phyloP scores from a whole-genome alignment of 2,888 invertebrate species.

The Latrodectus elegans region DNA sequence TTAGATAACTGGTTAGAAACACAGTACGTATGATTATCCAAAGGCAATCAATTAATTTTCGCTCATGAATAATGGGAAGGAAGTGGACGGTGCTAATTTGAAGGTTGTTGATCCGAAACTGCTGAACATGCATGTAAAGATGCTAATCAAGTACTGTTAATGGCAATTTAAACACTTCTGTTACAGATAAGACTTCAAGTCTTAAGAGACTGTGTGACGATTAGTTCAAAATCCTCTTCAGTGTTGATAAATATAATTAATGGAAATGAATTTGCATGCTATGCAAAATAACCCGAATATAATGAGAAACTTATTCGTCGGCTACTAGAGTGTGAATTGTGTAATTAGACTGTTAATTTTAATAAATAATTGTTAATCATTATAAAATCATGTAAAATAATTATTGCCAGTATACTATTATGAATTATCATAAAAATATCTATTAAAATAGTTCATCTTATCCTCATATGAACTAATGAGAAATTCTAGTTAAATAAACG shows the following conservation, averaged over 20 bases:
- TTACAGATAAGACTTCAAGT: constrained; percentile 36
- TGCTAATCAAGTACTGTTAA: constrained; percentile 50
- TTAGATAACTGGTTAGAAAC: neutral
- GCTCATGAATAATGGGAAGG: constrained; percentile 46
- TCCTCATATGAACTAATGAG: too few species aligned
- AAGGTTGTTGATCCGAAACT: constrained; percentile 30
- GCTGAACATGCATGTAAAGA: constrained; percentile 31
- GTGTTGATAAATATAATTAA: constrained; percentile 1
- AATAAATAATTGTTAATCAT: too few species aligned
- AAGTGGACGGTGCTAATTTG: constrained; percentile 31
- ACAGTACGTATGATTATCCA: neutral
- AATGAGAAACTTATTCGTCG: too few species aligned
- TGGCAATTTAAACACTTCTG: constrained; percentile 51
- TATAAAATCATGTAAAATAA: too few species aligned
- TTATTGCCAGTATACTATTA: too few species aligned
- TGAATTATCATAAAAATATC: too few species aligned
- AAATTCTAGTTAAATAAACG: too few species aligned
- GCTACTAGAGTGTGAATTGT: too few species aligned
- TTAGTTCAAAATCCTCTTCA: neutral
- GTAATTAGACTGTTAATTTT: too few species aligned
- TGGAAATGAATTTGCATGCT: neutral
- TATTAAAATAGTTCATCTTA: too few species aligned
- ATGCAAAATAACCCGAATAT: neutral
- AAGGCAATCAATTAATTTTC: constrained; percentile 48
- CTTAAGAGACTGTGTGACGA: neutral